Evolutionary conservation across 2,888 invertebrate genomes (phyloP).

Genomic region (Nasonovia ribisnigri): DNA sequence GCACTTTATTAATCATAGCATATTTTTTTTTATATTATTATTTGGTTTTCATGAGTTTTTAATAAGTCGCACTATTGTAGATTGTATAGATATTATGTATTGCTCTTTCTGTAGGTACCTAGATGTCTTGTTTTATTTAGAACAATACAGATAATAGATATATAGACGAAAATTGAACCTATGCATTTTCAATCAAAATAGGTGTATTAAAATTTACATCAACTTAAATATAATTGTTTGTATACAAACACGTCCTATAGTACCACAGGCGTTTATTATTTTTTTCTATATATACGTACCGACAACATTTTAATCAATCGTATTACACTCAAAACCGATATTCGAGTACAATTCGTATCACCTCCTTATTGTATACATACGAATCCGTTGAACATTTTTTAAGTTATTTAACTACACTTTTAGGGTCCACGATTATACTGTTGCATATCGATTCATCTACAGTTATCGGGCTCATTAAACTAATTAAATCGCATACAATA

Average conservation of each 20-base stretch:
- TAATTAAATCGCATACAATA: background rate
- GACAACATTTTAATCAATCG: background rate
- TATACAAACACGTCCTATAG: background rate
- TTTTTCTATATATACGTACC: background rate
- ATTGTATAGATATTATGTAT: background rate
- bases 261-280: background rate
- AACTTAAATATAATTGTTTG: background rate
- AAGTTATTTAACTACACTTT: background rate
- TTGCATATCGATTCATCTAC: background rate
- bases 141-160: background rate
- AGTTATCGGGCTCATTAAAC: background rate
- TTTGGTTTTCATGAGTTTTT: background rate
- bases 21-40: background rate
- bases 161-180: background rate
- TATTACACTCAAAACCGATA: background rate
- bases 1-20: slow-evolving; percentile 73
- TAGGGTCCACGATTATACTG: background rate
- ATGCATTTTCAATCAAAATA: background rate
- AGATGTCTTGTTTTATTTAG: background rate
- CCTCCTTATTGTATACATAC: background rate
- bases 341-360: background rate
- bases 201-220: background rate
- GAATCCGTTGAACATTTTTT: background rate
- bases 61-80: background rate
- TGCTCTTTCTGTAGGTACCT: background rate